These are phyloP conservation scores for Patella ulyssiponensis DNA, from an alignment of 2,888 invertebrate genomes.

Conservation along the genomic window DNA sequence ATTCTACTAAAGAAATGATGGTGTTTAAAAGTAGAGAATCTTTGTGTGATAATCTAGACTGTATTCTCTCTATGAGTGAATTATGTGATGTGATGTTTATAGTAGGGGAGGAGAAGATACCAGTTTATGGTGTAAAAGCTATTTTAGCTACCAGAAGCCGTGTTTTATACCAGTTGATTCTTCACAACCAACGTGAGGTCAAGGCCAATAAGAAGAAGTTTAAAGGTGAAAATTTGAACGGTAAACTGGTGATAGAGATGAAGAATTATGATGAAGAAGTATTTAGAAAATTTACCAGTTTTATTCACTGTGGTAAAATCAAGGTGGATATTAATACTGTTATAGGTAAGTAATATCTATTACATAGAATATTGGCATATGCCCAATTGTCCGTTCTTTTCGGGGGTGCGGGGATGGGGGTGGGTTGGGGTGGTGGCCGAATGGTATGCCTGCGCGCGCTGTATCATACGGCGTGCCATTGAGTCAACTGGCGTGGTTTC, in stretches of 20 bases:
- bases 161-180: neutral
- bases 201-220: slow-evolving; percentile 3
- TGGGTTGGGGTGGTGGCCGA: too few species aligned
- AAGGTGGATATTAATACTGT: neutral
- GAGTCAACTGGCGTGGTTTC: too few species aligned
- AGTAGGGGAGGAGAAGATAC: neutral
- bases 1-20: neutral
- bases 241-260: neutral
- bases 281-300: slow-evolving; percentile 1
- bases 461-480: too few species aligned
- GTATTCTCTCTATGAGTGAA: neutral
- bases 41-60: neutral
- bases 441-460: too few species aligned
- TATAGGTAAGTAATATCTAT: neutral
- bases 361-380: neutral
- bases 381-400: too few species aligned
- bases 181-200: neutral
- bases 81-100: neutral
- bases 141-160: neutral
- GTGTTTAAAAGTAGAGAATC: slow-evolving; percentile 7
- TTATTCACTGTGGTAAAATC: slow-evolving; percentile 11
- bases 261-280: slow-evolving; percentile 3
- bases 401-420: too few species aligned
- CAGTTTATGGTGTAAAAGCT: slow-evolving; percentile 3
- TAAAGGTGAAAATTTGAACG: neutral